Conservation (phyloP, 2,113 vertebrate species). For the Halcyon senegalensis region DNA sequence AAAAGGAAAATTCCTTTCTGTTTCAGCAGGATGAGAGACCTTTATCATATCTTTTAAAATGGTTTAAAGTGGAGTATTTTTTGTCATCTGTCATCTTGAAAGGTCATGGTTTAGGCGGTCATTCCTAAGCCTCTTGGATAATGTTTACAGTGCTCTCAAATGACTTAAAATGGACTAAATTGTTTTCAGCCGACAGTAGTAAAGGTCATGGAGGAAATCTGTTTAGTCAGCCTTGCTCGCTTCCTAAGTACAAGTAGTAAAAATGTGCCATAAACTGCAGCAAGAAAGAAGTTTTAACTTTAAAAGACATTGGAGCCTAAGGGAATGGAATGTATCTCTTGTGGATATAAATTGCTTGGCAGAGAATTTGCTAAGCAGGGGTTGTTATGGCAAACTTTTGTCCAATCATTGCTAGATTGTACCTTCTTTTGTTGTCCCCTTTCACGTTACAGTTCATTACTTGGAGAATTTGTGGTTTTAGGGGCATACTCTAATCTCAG, state of each 20-base stretch:
- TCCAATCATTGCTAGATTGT: neutral
- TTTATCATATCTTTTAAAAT: conserved; percentile 60
- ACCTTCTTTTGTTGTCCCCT: neutral
- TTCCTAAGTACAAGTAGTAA: conserved; percentile 41
- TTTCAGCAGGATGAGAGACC: conserved; percentile 38
- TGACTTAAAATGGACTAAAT: conserved; percentile 77
- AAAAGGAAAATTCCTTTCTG: conserved; percentile 22
- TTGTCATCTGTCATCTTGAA: conserved; percentile 67
- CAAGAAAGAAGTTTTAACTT: conserved; percentile 31
- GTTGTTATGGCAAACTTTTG: neutral
- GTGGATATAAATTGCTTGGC: neutral
- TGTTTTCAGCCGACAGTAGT: conserved; percentile 70
- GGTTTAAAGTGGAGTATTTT: conserved; percentile 48
- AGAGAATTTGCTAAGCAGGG: neutral
- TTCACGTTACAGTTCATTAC: neutral
- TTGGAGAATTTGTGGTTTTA: neutral
- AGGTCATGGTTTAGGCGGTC: conserved; percentile 71
- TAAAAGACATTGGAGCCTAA: neutral
- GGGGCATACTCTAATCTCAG: neutral
- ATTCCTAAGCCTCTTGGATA: conserved; percentile 65
- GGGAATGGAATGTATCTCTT: neutral
- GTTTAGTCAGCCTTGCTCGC: conserved; percentile 60
- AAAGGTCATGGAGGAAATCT: conserved; percentile 75
- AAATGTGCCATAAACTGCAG: conserved; percentile 48
- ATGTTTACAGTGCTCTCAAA: conserved; percentile 76